A percentile compares a stretch with the other conserved stretches of the same genome.
phyloP scores from a whole-genome alignment of 2,888 invertebrate species.

The Leptothorax acervorum region DNA sequence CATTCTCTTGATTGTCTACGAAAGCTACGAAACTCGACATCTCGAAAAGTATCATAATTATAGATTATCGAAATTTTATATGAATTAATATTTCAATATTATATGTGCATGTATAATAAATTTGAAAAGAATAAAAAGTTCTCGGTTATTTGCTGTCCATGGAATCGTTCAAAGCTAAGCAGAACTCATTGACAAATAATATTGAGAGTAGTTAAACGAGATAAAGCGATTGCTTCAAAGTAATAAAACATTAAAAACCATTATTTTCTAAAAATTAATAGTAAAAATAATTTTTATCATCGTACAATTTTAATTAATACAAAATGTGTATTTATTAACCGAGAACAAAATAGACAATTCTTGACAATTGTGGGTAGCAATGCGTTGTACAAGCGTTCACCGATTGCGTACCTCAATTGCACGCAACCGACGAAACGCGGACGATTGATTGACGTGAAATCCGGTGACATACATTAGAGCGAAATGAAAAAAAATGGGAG shows the following conservation, averaged over 20 bases:
- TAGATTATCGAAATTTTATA: not conserved
- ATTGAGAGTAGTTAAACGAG: not conserved
- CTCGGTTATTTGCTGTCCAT: not conserved
- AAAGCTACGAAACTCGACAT: not conserved
- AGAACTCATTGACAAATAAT: not conserved
- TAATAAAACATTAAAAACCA: not conserved
- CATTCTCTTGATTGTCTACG: not conserved
- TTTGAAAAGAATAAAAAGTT: not conserved
- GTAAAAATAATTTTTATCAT: not conserved
- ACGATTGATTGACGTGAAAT: constrained; percentile 47
- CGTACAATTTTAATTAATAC: not conserved
- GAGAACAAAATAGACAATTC: not conserved
- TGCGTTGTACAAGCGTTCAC: not conserved
- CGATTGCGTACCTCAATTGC: not conserved
- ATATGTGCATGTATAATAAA: not conserved
- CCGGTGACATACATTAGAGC: constrained; percentile 48
- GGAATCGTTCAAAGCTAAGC: not conserved
- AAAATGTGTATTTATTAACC: not conserved
- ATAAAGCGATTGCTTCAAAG: not conserved
- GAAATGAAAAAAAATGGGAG: constrained; percentile 30
- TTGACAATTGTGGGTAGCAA: not conserved
- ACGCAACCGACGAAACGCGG: not conserved
- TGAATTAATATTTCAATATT: not conserved
- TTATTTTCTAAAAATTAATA: not conserved
- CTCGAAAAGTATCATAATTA: not conserved